phyloP scores from a whole-genome alignment of 2,888 invertebrate genomes.

The Odontocolon sp. region DNA sequence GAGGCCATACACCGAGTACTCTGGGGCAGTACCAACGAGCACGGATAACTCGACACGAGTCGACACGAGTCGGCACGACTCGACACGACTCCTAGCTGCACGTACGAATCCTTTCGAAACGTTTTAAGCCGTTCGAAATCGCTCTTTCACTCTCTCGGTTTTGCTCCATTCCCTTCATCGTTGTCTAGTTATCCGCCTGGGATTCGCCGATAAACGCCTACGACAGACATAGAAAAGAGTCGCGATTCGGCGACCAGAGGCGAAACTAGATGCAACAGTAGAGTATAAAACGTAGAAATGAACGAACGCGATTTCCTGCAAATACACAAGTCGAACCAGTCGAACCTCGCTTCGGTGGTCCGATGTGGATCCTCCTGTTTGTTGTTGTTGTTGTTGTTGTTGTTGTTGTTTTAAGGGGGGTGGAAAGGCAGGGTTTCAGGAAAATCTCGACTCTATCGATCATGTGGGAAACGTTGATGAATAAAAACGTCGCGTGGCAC shows the following conservation, averaged over 20 bases:
- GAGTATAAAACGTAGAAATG: too few relatives aligned
- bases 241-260: too few relatives aligned
- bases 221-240: too few relatives aligned
- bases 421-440: not conserved
- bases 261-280: too few relatives aligned
- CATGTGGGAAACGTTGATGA: constrained; percentile 42
- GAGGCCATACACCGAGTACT: not conserved
- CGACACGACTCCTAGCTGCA: constrained; percentile 29
- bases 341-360: too few relatives aligned
- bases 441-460: constrained; percentile 32
- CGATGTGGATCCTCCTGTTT: not conserved
- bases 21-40: not conserved
- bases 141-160: constrained; percentile 22
- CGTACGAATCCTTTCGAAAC: constrained; percentile 53
- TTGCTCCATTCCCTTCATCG: not conserved
- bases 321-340: too few relatives aligned
- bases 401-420: not conserved
- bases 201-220: too few relatives aligned
- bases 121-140: constrained; percentile 53
- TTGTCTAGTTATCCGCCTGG: not conserved
- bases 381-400: not conserved
- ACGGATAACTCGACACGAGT: constrained; percentile 24
- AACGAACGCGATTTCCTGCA: too few relatives aligned
- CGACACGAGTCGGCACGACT: constrained; percentile 11
- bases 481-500: constrained; percentile 45